phyloP scores from a whole-genome alignment of 2,797 vertebrate species.

The Sebastes taczanowskii region DNA sequence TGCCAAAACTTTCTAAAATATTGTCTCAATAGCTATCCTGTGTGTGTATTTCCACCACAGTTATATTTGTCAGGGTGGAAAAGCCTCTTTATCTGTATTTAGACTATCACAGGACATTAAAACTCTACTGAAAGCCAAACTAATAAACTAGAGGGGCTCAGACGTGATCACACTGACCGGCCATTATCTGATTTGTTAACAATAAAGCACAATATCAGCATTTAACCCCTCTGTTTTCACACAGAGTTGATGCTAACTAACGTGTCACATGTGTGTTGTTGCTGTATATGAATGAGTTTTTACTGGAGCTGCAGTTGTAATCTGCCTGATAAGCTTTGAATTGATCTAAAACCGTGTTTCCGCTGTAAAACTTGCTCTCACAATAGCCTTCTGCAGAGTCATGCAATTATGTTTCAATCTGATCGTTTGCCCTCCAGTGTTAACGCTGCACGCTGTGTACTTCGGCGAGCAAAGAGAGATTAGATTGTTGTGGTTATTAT shows the following conservation, averaged over 20 bases:
- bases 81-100: background rate
- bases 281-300: background rate
- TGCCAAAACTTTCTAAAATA: background rate
- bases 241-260: background rate
- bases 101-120: background rate
- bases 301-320: background rate
- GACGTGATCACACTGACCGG: background rate
- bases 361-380: constrained; percentile 4
- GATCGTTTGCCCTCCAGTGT: constrained; percentile 41
- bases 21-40: background rate
- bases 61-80: background rate
- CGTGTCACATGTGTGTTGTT: background rate
- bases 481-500: constrained; percentile 69
- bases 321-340: constrained; percentile 11
- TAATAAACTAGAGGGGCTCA: background rate
- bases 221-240: background rate
- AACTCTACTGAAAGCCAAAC: background rate
- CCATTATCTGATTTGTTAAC: background rate
- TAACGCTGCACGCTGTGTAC: constrained; percentile 16
- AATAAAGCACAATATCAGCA: background rate
- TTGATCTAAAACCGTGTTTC: constrained; percentile 23
- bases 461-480: constrained; percentile 44
- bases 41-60: background rate
- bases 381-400: constrained; percentile 23
- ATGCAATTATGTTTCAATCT: constrained; percentile 43